Evolutionary conservation across 1,140 invertebrate genomes (phyloP), one percentile per base, ranked within the genome.

Genomic region (Augochlora pura): DNA sequence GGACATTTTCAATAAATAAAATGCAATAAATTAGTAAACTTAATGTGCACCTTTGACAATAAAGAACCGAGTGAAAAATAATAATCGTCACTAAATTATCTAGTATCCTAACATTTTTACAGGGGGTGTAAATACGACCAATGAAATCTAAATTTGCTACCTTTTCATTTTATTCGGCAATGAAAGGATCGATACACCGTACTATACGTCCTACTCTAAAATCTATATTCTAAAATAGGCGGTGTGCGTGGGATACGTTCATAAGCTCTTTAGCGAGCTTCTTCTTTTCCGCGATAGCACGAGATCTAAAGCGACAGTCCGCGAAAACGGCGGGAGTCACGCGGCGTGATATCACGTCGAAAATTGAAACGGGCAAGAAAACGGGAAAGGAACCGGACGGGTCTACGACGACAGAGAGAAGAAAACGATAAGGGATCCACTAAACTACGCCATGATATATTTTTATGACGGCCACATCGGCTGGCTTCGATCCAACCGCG

Each of bases 401-500:
- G n/a, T 8, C 52, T 6, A 6, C 32, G 32, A n/a, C 64, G 64
- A 46, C 25, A 66, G 25, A 46, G 64, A 46, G 39, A 46, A 46
- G 39, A 12, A n/a, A 49, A 66, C 64, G 64, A 25, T 66, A 25
- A n/a, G n/a, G 10, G 46, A 46, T 25, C 64, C 64, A 25, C 64
- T 66, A 46, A 66, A 66, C 23, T 25, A 12, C 23, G 39, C 16
- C 64, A 0, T 66, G 64, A 66, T 66, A 66, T 46, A 66, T 66
- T 66, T 66, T 66, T 66, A 66, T 66, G 64, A 21, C 8, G 38
- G 38, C 63, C 38, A 42, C 63, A 66, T 66, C 64, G 64, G 39
- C 23, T 66, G 64, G 64, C 39, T 66, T 66, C 64, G 64, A 66
- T 66, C 64, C 64, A 66, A 66, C 39, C 39, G 23, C 64, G 64